Conservation (phyloP, 2,888 invertebrate species). For the Melipona beecheii region DNA sequence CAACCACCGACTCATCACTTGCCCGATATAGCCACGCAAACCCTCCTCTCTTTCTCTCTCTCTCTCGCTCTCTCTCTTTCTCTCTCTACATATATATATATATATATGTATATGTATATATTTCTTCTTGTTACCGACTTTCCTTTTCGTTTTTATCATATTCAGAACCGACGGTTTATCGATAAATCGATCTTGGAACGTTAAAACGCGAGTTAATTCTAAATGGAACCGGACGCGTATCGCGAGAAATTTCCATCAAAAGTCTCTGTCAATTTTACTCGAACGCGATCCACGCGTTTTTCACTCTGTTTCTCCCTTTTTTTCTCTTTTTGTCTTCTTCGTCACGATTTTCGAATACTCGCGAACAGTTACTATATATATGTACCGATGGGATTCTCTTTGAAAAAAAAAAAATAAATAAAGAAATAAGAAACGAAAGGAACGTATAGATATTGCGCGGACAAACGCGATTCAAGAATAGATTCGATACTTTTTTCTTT, state of each 20-base stretch:
- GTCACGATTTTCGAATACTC: conserved; percentile 2
- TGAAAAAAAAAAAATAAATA: not conserved
- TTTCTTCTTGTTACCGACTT: conserved; percentile 9
- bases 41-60: conserved; percentile 1
- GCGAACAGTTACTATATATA: not conserved
- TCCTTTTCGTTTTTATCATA: conserved; percentile 63
- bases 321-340: no score
- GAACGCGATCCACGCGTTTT: not conserved
- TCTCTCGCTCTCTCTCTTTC: conserved; percentile 4
- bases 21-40: conserved; percentile 19
- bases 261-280: not conserved
- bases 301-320: not conserved
- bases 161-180: conserved; percentile 71
- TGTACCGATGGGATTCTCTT: not conserved
- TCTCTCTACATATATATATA: not conserved
- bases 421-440: no score
- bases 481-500: not conserved
- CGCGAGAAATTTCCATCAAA: not conserved
- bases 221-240: conserved; percentile 1
- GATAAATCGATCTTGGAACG: not conserved
- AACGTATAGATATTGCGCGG: not conserved
- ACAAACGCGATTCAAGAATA: conserved; percentile 6
- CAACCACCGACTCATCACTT: conserved; percentile 26
- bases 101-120: no score
- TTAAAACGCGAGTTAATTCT: not conserved